Evolutionary conservation across 2,113 vertebrate species (phyloP).

Genomic region (Arenaria interpres): DNA sequence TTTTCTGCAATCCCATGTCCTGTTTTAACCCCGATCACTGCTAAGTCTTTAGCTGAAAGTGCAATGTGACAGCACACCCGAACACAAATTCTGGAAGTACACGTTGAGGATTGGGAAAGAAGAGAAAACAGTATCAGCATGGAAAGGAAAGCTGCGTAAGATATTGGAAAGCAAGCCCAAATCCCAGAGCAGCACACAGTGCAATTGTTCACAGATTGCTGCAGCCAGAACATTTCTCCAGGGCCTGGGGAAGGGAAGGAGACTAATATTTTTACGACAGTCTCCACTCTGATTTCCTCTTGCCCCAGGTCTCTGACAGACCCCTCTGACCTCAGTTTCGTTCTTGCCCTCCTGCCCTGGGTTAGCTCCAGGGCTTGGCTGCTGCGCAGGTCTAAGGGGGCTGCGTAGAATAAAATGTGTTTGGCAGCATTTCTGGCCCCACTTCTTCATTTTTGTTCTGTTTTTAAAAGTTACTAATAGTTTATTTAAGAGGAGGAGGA

Average conservation of each 20-base stretch:
- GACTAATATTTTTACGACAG: not conserved
- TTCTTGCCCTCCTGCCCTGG: not conserved
- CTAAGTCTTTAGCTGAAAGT: not conserved
- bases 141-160: not conserved
- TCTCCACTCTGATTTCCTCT: not conserved
- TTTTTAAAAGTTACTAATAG: constrained; percentile 67
- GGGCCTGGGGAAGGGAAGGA: not conserved
- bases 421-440: constrained; percentile 8
- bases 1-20: not conserved
- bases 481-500: constrained; percentile 72
- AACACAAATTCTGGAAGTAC: not conserved
- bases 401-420: not conserved
- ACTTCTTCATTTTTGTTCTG: constrained; percentile 54
- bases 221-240: not conserved
- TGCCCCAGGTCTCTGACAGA: not conserved
- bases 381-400: not conserved
- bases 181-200: not conserved
- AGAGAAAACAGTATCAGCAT: not conserved
- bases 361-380: not conserved
- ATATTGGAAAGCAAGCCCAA: not conserved
- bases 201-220: not conserved
- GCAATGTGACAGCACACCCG: not conserved
- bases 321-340: not conserved
- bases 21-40: not conserved
- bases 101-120: not conserved